Evolutionary conservation across 1,140 invertebrate genomes (phyloP).

Genomic region (Caenorhabditis brenneri): DNA sequence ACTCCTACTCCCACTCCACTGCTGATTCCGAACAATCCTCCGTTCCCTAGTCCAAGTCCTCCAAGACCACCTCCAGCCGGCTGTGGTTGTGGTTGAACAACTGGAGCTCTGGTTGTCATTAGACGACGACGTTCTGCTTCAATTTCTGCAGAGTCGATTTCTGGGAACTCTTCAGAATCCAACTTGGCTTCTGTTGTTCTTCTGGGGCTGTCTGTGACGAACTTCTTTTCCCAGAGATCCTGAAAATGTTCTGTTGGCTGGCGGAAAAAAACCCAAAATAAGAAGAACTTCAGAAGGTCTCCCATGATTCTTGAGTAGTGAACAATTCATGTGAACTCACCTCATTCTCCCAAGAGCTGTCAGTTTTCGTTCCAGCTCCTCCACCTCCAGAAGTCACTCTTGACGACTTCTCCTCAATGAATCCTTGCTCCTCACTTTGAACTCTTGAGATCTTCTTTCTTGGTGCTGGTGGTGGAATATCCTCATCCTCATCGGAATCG

Average conservation of each 20-base stretch:
- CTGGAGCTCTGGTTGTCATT: background rate
- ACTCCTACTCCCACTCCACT: constrained; percentile 44
- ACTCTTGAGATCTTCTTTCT: background rate
- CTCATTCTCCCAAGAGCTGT: constrained; percentile 29
- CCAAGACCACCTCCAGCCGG: background rate
- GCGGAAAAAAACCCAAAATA: background rate
- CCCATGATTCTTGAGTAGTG: background rate
- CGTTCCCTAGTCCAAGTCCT: constrained; percentile 29
- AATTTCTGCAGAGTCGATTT: constrained; percentile 35
- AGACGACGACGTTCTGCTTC: background rate
- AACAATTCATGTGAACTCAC: background rate
- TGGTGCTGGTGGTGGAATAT: constrained; percentile 6
- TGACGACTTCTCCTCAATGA: background rate
- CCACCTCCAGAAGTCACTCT: constrained; percentile 3
- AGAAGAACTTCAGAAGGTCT: background rate
- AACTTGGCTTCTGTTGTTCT: background rate
- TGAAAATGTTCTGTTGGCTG: background rate
- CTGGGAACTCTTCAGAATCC: constrained; percentile 29
- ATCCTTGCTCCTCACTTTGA: constrained; percentile 9
- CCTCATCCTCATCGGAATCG: constrained; percentile 17
- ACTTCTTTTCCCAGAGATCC: constrained; percentile 49
- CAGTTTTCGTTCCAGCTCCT: background rate
- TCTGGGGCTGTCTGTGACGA: background rate
- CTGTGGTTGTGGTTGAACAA: background rate
- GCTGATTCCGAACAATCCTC: constrained; percentile 29